These are phyloP conservation scores for Bettongia penicillata DNA, from an alignment of 2,113 vertebrate species.

Conservation along the genomic window DNA sequence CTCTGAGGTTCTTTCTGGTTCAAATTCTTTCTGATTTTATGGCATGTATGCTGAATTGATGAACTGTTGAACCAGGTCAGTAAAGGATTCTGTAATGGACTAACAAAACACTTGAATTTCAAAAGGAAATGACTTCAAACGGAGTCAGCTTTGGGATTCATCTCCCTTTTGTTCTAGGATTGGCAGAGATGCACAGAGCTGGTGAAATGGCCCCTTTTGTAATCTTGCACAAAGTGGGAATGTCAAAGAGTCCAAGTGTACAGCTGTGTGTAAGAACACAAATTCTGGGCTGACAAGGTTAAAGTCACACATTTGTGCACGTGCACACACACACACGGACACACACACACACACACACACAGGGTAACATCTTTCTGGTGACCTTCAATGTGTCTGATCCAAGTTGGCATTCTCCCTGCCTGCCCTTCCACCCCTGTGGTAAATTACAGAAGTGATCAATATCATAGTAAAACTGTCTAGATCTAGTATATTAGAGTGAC, in stretches of 20 bases:
- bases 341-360: not conserved
- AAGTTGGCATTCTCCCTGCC: slow-evolving; percentile 41
- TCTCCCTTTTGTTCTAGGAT: not conserved
- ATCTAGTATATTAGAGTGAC: slow-evolving; percentile 74
- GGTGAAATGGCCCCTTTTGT: not conserved
- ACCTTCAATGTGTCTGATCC: slow-evolving; percentile 61
- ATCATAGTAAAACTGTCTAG: slow-evolving; percentile 76
- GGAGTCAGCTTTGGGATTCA: not conserved
- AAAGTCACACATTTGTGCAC: not conserved
- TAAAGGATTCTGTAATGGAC: not conserved
- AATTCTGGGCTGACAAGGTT: not conserved
- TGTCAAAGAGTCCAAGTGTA: not conserved
- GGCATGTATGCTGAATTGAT: not conserved
- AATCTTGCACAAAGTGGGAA: accelerated
- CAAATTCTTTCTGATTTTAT: not conserved
- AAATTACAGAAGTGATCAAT: slow-evolving; percentile 80
- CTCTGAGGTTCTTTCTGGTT: not conserved
- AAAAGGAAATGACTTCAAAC: not conserved
- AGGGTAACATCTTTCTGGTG: slow-evolving; percentile 44
- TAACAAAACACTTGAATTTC: not conserved
- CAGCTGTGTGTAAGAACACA: not conserved
- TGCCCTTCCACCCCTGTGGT: slow-evolving; percentile 39
- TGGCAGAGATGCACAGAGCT: accelerated
- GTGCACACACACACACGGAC: not conserved
- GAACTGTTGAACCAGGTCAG: not conserved